Percentiles rank a stretch among this genome's conserved stretches.
Conservation (phyloP, 2,113 vertebrate genomes). For the Amazona guildingii region DNA sequence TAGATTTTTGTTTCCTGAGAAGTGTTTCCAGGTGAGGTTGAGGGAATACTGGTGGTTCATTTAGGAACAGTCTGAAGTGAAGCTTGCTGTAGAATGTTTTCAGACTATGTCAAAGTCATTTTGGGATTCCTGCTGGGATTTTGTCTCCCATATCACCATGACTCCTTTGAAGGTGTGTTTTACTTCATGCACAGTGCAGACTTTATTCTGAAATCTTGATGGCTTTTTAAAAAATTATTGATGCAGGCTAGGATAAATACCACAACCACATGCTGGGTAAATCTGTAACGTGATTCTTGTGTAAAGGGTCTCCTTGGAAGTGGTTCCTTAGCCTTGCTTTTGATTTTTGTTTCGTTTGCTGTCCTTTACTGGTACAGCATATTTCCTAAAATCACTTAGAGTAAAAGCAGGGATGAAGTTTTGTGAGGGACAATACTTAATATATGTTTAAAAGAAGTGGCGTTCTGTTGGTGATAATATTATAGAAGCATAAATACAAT, state of each 20-base stretch:
- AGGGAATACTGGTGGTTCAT: neutral
- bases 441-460: neutral
- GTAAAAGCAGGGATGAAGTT: neutral
- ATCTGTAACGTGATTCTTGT: neutral
- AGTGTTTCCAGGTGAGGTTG: neutral
- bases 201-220: neutral
- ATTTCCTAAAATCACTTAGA: neutral
- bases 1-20: neutral
- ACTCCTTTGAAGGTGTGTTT: neutral
- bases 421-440: neutral
- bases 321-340: neutral
- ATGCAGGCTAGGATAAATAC: neutral
- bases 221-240: neutral
- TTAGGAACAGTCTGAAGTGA: neutral
- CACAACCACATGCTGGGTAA: neutral
- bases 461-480: neutral
- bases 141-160: accelerated
- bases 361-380: neutral
- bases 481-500: neutral
- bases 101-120: neutral
- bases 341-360: neutral
- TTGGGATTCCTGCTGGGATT: neutral
- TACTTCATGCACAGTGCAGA: neutral
- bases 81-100: neutral
- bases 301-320: neutral